Base-by-base conservation (phyloP, 1,140 invertebrate genomes). In the Ips nitidus region DNA sequence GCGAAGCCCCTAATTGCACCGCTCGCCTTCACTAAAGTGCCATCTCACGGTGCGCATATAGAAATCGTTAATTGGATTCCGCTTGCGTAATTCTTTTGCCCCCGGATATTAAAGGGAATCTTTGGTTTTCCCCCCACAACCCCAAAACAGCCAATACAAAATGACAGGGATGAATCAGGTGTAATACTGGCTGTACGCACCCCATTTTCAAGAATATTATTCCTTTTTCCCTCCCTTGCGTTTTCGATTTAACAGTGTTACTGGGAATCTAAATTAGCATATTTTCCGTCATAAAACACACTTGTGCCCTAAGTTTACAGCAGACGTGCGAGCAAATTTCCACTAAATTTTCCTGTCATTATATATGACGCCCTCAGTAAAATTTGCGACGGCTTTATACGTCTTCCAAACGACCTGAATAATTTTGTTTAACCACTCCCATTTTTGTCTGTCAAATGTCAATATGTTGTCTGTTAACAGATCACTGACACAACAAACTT, bases 241-340 rank as follows among this genome's bases (percentile, higher is more conserved):
- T 66, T 66, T 66, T 58, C 64, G 53, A 66, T 66, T 66, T 66
- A 66, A 66, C 55, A 66, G 7, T 56, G 55, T 66, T 66, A 57
- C 64, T 3, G n/a, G 7, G 66, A 68, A 60, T 68, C 45, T 60
- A 68, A 68, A 68, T 68, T 68, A 68, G 66, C 66, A 68, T 68
- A 68, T 68, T 68, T 60, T 36, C 58, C 57, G 66, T 38, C 66
- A 60, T 68, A 68, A 68, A 68, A 68, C 50, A 68, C 66, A 68
- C 66, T 59, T 68, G 66, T 37, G 53, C 41, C 40, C 41, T 39
- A 41, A 61, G 56, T 61, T 60, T 68, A 68, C 57, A 61, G 53
- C 66, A 55, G 58, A 60, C 57, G 52, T 68, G 58, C 37, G 38
- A 68, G 42, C 66, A 68, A 59, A 68, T 68, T 68, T 68, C 66